Base-by-base conservation (phyloP, 53 echinoderm and acorn worm species). In the Echinarachnius parma region DNA sequence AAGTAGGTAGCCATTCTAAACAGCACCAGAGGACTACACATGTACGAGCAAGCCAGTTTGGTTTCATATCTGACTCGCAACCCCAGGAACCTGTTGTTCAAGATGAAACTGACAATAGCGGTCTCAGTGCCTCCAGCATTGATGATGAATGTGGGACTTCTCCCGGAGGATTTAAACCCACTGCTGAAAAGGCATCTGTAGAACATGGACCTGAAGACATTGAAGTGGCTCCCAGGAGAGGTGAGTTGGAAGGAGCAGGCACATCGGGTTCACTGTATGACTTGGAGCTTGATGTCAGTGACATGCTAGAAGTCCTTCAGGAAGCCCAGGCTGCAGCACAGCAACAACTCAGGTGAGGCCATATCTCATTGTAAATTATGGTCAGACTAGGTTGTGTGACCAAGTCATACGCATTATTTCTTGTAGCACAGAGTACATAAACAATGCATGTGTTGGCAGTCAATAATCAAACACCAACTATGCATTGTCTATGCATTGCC, bases 311-410 rank as follows among this genome's bases (percentile, higher is more conserved):
- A 21, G 56, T 72, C 9, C 57, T 72, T 19, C 29, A 54, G 11
- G 74, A 72, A 56, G 54, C 74, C 8, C 37, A 56, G 29, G 74
- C 74, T 33, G 74, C 74, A 56, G 46, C 27, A 56, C 56, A 72
- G 5, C 56, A 68, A n/a, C 68, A 68, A 52, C 25, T 52, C 68
- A 68, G 68, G 68, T 68, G 33, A 47, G 53, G 9, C 21, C 11
- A 62, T 4, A 42, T 39, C 13, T 7, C 7, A 7, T 9, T 39
- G 7, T 39, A 13, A 9, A 13, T 39, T 13, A 39, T 39, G 42
- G 13, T 39, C 42, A 39, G 13, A 39, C n/a, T 39, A 7, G 7
- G 42, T 39, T 9, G 13, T 39, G 13, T 39, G 13, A 9, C 42
- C 13, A 13, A 9, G 42, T 7, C 7, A 13, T 13, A 7, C 13